Base-by-base conservation (phyloP, 1,140 invertebrate species). In the Hetaerina americana region DNA sequence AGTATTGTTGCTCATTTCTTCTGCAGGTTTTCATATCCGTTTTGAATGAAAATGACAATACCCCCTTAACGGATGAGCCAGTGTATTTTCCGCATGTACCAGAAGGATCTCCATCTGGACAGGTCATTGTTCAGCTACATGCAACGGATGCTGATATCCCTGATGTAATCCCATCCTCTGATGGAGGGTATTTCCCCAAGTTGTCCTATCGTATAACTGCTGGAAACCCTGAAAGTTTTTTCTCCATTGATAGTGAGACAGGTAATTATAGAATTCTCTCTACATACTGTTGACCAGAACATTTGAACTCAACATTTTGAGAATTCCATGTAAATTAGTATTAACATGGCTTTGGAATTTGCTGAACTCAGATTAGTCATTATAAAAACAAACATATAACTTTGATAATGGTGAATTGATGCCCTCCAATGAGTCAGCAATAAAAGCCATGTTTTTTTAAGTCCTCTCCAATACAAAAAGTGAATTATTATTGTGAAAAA, bases 1-100 rank as follows among this genome's bases (percentile, higher is more conserved):
- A n/a, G 3, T 72, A 29, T 66, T 74, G 78, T 18, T 80, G 82
- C 71, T 71, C 67, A 26, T 57, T 57, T 57, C 40, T 57, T 40
- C 5, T 15, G 22, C 81, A 93, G 91, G 90, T 98, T n/a, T 96
- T 91, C 80, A 87, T 98, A 29, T 86, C 90, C 77, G 89, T 98
- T 68, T 80, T 89, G 66, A 94, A 98, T 81, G 91, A 92, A 77
- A 98, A 98, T 82, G 96, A 99, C 83, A 95, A 97, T 82, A 88
- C 89, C 25, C 95, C 96, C 24, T 83, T 96, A 80, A 94, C 95
- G 28, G 86, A 87, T 70, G 86, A 89, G 71, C 92, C 96, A 0
- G 89, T 94, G 57, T 98, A 98, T 83, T 89, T 90, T 78, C 89
- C 91, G 0, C 85, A 84, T 18, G 87, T 98, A 31, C 78, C 85